Percentiles rank a stretch among this genome's conserved stretches.
Conservation (phyloP, 2,888 invertebrate genomes). For the Lycocerus yunnanus region DNA sequence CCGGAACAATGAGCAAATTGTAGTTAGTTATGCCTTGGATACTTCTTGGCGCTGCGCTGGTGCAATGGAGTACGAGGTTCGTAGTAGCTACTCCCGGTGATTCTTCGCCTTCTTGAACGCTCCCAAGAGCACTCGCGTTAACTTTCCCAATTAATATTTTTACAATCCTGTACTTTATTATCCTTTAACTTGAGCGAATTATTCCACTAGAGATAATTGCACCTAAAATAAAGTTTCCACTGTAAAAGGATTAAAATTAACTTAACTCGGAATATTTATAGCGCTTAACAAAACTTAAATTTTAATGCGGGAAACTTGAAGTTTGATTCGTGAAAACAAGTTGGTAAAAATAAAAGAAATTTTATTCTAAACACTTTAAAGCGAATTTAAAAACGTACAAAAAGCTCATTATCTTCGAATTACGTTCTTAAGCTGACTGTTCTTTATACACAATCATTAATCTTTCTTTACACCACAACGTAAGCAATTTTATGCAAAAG, state of each 20-base stretch:
- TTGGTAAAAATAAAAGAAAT: neutral
- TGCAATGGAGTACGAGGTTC: slow-evolving; percentile 33
- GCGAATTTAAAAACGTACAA: slow-evolving; percentile 15
- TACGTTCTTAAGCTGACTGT: slow-evolving; percentile 45
- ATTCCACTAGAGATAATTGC: slow-evolving; percentile 47
- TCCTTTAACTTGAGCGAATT: slow-evolving; percentile 49
- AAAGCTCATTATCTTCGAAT: slow-evolving; percentile 31
- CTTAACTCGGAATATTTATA: slow-evolving; percentile 27
- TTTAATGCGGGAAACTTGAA: neutral
- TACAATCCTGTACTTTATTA: slow-evolving; percentile 52
- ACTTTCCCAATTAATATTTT: slow-evolving; percentile 56
- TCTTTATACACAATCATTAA: slow-evolving; percentile 44
- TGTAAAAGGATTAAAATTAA: slow-evolving; percentile 39
- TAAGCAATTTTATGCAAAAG: slow-evolving; percentile 52
- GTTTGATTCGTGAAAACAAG: neutral
- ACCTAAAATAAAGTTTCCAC: slow-evolving; percentile 43
- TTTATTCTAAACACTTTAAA: neutral
- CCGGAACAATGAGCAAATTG: slow-evolving; percentile 55
- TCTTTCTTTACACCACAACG: slow-evolving; percentile 43
- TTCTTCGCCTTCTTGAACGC: slow-evolving; percentile 33
- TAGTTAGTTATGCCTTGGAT: slow-evolving; percentile 47
- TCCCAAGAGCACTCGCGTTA: slow-evolving; percentile 40
- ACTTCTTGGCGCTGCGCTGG: slow-evolving; percentile 28
- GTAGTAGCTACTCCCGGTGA: slow-evolving; percentile 26
- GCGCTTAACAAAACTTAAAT: slow-evolving; percentile 3